Conservation (phyloP, 2,113 vertebrate species). For the Amphiprion ocellaris region DNA sequence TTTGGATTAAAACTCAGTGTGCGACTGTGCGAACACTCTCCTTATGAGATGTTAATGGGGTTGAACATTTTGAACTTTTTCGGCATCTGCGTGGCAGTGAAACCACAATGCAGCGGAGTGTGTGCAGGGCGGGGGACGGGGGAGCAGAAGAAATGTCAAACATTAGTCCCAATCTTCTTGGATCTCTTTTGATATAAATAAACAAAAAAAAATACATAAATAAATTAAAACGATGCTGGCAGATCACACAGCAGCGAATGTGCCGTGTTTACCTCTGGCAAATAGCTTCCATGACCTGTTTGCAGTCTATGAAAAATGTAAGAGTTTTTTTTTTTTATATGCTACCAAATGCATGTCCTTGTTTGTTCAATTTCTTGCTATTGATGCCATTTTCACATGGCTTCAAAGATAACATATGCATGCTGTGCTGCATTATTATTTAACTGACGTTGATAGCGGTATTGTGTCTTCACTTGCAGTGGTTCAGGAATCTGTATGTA, state of each 20-base stretch:
- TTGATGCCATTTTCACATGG: constrained; percentile 22
- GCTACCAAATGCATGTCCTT: constrained; percentile 31
- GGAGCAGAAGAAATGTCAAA: constrained; percentile 34
- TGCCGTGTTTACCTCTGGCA: constrained; percentile 53
- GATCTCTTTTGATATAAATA: constrained; percentile 37
- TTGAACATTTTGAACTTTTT: constrained; percentile 43
- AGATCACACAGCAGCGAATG: constrained; percentile 45
- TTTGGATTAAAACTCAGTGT: constrained; percentile 42
- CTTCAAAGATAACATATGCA: constrained; percentile 30
- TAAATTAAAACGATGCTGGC: constrained; percentile 46
- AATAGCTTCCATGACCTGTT: constrained; percentile 60
- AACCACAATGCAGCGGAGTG: neutral
- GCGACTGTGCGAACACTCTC: constrained; percentile 16
- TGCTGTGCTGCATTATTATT: constrained; percentile 5
- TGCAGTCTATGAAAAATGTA: constrained; percentile 62
- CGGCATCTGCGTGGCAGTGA: constrained; percentile 4
- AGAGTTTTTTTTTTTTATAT: constrained; percentile 48
- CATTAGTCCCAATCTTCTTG: constrained; percentile 33
- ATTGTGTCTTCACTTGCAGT: neutral
- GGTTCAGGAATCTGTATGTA: neutral
- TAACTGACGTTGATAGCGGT: neutral
- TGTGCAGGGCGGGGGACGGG: neutral
- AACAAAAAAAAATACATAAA: constrained; percentile 20
- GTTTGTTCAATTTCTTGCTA: constrained; percentile 36
- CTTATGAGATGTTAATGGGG: constrained; percentile 40